Base-by-base conservation (phyloP, 2,113 vertebrate genomes). In the Otus sunia region DNA sequence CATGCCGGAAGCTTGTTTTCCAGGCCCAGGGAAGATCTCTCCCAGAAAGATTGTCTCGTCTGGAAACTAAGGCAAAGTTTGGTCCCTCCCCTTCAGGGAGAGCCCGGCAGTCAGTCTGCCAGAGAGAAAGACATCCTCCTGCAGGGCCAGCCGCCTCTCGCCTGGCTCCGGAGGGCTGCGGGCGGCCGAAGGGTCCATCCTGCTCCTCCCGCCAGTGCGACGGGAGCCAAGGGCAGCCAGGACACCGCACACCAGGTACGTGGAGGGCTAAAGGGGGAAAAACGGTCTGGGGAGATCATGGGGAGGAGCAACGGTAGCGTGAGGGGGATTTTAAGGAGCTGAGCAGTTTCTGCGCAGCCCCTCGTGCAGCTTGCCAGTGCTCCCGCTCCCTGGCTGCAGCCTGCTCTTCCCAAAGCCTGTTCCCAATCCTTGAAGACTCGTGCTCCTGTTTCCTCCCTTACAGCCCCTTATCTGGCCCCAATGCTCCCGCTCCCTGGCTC, bases 51-150 rank as follows among this genome's bases (percentile, higher is more conserved):
- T 6, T 41, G 68, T 74, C 89, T 79, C 71, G 12, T 29, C 71
- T 62, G 76, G 43, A 74, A 92, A 95, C 36, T 49, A 73, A 93
- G 88, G 85, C 93, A 36, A 88, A 95, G 84, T 91, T 91, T 92
- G 93, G 93, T 94, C 96, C 96, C 96, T 93, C 96, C 96, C 96
- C 92, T 88, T 80, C 34, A 18, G 84, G 67, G 67, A 88, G 82
- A 84, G 73, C 73, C 89, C 43, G 64, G 90, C 94, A 53, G 63
- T 21, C 5, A 50, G 6, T 15, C 73, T 49, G 74, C 45, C 36
- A 4, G 11, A 39, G 1, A 2, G 23, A 43, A 7, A 36, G 5
- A 23, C 63, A 23, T 56, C 41, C 21, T 22, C 9, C 58, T 0
- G 37, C 2, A 3, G 63, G 56, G 58, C 21, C 83, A 4, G 80